Conservation (phyloP, 2,888 invertebrate species). For the Xestobium rufovillosum region DNA sequence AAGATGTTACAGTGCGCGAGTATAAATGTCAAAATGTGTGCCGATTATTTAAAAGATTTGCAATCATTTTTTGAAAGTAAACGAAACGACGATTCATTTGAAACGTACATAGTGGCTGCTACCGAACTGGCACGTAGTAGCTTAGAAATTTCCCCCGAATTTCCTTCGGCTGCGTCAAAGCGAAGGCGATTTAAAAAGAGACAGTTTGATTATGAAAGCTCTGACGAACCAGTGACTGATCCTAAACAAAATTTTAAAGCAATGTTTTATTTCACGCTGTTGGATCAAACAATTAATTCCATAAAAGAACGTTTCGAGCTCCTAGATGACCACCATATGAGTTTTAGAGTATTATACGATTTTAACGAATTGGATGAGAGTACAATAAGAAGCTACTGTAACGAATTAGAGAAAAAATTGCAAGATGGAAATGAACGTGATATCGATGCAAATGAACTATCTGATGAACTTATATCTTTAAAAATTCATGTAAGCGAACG, state of each 20-base stretch:
- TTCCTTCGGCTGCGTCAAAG: no score
- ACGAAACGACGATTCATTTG: no score
- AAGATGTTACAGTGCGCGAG: no score
- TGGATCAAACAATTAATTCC: conserved; percentile 1
- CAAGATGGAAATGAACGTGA: neutral
- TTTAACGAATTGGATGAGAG: neutral
- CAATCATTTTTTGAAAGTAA: no score
- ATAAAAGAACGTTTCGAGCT: conserved; percentile 3
- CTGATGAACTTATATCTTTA: conserved; percentile 3
- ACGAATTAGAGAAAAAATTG: neutral
- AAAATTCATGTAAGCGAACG: conserved; percentile 2
- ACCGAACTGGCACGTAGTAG: no score
- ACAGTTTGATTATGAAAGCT: no score
- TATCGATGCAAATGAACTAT: conserved; percentile 1
- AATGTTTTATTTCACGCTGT: neutral
- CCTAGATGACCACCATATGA: neutral
- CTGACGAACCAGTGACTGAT: no score
- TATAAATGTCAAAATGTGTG: no score
- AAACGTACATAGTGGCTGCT: no score
- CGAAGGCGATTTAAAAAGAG: no score
- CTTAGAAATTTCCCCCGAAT: no score
- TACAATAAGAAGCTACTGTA: conserved; percentile 1
- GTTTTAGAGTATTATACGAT: conserved; percentile 1
- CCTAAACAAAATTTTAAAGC: conserved; percentile 5
- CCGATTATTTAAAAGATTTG: no score